Evolutionary conservation across 2,797 vertebrate species (phyloP), one percentile per base, ranked within the genome.

Genomic region (Babyrousa celebensis): DNA sequence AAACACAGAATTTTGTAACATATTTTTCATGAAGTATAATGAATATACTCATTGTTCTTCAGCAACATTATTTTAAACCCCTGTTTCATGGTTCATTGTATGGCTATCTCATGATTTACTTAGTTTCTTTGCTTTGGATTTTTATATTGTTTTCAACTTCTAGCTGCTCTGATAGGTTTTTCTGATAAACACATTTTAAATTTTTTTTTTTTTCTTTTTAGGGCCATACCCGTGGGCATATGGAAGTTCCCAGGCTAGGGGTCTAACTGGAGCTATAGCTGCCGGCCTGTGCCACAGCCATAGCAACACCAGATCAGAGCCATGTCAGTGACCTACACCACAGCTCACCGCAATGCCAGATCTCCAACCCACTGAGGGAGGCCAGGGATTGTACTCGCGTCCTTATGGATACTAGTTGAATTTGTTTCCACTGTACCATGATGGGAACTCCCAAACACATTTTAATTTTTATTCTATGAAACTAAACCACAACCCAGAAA

Each of bases 1-100:
- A 63, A 14, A 74, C n/a, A 80, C 32, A 25, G 32, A 89, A 80
- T 89, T 75, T 72, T 54, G 27, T 72, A 79, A 79, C 40, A 89
- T 16, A 43, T 68, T 63, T 85, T 65, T 63, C 20, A 67, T 84
- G 71, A 89, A 43, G 12, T 90, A 25, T 36, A 32, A 78, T 78
- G 43, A 94, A 85, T n/a, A 32, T 60, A 23, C 48, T 54, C 9
- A 17, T n/a, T 40, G 54, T 78, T 94, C 32, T 78, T 88, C 11
- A 83, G 75, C 15, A 79, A 36, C 56, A 56, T 36, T 72, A 63
- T 85, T 83, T 94, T 18, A 85, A 71, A 78, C n/a, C 40, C 10
- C 4, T 48, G 12, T 75, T 79, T 79, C 17, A 14, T 52, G n/a
- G 67, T 85, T 72, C 2, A 2, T 36, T 56, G n/a, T 17, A 27